Evolutionary conservation across 2,113 vertebrate genomes (phyloP), one percentile per base, ranked within the genome.

Genomic region (Pygoscelis adeliae): DNA sequence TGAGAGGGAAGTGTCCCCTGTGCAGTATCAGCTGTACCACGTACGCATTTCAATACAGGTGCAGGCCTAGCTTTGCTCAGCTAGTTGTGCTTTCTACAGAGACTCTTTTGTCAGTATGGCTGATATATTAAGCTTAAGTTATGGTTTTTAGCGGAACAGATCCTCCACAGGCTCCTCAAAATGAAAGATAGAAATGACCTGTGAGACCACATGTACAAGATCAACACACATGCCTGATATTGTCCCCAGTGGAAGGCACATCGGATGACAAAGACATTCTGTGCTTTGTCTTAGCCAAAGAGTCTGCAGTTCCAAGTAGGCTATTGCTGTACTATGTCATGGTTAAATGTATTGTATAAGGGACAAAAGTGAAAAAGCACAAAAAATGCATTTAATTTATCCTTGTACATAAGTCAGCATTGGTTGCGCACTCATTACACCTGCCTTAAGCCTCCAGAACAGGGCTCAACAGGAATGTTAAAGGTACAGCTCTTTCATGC

Each of bases 191-290:
- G 71, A 55, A 15, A 78, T 30, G 50, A 46, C 14, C 32, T 6
- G 2, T 55, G 66, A 69, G 66, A 56, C 25, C 59, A 23, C 25
- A 2, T 3, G 22, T 27, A 16, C 3, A 19, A 49, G 61, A 32
- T 25, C 7, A 56, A 2, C 25, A 23, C 27, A 16, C 1, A 0
- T 0, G 15, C 1, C 3, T 9, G 30, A 2, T 11, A 0, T 47
- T 30, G 23, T 50, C 53, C 67, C n/a, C 61, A 15, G 46, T 42
- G 47, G 42, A 66, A 59, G 58, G n/a, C 27, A 12, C 18, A 8
- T 11, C 49, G 6, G 30, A 3, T 36, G 29, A 8, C 40, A 70
- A 36, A 86, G 18, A 32, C 42, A 4, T 14, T 56, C 72, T 47
- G 52, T 12, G 46, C 55, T 47, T 78, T 10, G n/a, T 34, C 49